A percentile compares a stretch with the other conserved stretches of the same genome.
phyloP scores from a whole-genome alignment of 2,113 vertebrate species.

The Arizona elegans region DNA sequence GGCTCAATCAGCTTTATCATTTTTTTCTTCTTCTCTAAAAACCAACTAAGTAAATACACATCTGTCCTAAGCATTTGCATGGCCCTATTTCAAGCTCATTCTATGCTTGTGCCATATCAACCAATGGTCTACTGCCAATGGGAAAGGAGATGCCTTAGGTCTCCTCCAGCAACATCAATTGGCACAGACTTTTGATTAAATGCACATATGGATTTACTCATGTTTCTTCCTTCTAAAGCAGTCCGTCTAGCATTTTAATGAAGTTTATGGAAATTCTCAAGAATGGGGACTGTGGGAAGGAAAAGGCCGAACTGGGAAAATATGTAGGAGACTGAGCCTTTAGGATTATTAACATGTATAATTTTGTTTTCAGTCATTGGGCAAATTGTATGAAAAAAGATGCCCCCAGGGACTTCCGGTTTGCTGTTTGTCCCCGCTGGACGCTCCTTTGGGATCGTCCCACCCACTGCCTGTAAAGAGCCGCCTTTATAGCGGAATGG shows the following conservation, averaged over 20 bases:
- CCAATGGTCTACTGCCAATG: neutral
- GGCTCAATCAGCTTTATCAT: neutral
- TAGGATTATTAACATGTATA: conserved; percentile 27
- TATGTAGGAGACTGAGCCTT: neutral
- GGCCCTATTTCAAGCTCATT: neutral
- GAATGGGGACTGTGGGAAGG: neutral
- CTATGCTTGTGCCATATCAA: neutral
- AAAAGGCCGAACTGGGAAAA: conserved; percentile 5
- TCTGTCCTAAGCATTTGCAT: neutral
- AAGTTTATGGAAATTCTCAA: neutral
- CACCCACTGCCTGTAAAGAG: no score
- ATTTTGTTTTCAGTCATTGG: conserved; percentile 13
- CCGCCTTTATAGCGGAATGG: no score
- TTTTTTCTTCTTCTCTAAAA: neutral
- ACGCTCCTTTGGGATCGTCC: no score
- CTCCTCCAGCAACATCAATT: rapidly evolving
- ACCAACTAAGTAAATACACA: neutral
- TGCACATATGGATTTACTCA: neutral
- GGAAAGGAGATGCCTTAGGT: neutral
- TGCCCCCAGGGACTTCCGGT: neutral
- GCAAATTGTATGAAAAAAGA: neutral
- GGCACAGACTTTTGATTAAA: conserved; percentile 14
- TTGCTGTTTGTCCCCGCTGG: no score
- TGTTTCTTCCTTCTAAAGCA: neutral
- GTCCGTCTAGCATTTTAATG: neutral